Percentiles rank a stretch among this genome's conserved stretches.
Conservation (phyloP, 2,797 vertebrate genomes). For the Apogon hyalosoma region DNA sequence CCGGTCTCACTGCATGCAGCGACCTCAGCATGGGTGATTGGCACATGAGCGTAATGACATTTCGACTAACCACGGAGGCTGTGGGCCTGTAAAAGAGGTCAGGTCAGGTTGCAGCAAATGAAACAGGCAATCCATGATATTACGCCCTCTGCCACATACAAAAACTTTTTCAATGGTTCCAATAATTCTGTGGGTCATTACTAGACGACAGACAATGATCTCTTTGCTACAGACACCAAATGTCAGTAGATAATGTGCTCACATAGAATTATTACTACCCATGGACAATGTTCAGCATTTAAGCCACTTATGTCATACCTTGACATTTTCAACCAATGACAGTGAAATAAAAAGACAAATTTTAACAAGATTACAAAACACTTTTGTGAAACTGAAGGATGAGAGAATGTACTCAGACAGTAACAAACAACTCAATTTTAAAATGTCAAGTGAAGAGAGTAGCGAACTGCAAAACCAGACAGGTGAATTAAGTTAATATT, state of each 20-base stretch:
- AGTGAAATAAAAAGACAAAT: slow-evolving; percentile 30
- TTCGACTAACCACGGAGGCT: slow-evolving; percentile 59
- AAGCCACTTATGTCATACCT: slow-evolving; percentile 43
- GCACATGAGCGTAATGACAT: slow-evolving; percentile 64
- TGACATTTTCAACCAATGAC: slow-evolving; percentile 62
- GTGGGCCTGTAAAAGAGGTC: slow-evolving; percentile 45
- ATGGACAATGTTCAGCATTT: slow-evolving; percentile 36
- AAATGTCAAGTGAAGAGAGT: slow-evolving; percentile 33
- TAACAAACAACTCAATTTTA: slow-evolving; percentile 25
- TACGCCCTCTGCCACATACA: slow-evolving; percentile 44
- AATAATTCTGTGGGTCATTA: slow-evolving; percentile 62
- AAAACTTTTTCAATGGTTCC: slow-evolving; percentile 53
- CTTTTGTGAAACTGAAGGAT: slow-evolving; percentile 30
- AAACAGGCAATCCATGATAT: slow-evolving; percentile 64
- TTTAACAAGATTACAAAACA: slow-evolving; percentile 42
- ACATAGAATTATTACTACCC: slow-evolving; percentile 39
- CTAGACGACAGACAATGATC: slow-evolving; percentile 57
- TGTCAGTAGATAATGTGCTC: slow-evolving; percentile 63
- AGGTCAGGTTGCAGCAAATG: slow-evolving; percentile 56
- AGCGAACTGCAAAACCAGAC: slow-evolving; percentile 9
- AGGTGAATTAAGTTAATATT: slow-evolving; percentile 27
- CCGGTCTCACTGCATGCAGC: background rate
- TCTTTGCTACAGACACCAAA: slow-evolving; percentile 46
- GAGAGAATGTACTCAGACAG: slow-evolving; percentile 25
- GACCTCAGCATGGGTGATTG: slow-evolving; percentile 27